These are phyloP conservation scores for Oeneis ivallda DNA, from an alignment of 2,888 invertebrate species.

Conservation along the genomic window DNA sequence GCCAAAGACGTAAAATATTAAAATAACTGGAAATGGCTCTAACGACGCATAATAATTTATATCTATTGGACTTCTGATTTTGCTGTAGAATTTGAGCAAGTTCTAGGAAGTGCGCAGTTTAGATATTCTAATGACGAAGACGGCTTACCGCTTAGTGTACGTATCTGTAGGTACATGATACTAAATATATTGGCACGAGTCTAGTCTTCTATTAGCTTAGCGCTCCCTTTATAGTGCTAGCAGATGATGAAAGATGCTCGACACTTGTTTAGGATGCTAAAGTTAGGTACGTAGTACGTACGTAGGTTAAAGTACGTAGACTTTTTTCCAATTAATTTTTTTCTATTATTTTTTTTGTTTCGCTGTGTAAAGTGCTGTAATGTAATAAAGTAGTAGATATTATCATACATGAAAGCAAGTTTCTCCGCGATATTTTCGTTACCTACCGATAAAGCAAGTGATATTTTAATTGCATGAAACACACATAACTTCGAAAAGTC, in stretches of 20 bases:
- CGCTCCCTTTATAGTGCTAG: conserved; percentile 28
- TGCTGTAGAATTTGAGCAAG: conserved; percentile 42
- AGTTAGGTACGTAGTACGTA: neutral
- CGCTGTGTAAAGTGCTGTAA: too few species aligned
- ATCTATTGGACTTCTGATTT: conserved; percentile 14
- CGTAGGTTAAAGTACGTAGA: neutral
- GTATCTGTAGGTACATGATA: conserved; percentile 45
- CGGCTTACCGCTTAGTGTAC: too few species aligned
- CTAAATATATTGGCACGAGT: conserved; percentile 66
- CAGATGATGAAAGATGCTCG: neutral
- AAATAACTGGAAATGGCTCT: conserved; percentile 54
- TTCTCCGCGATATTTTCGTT: too few species aligned
- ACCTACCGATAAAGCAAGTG: too few species aligned
- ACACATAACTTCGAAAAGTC: too few species aligned
- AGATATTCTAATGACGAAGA: conserved; percentile 39
- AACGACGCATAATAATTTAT: conserved; percentile 35
- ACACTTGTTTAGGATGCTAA: neutral
- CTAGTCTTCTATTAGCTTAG: conserved; percentile 54
- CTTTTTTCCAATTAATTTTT: too few species aligned
- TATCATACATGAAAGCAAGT: too few species aligned
- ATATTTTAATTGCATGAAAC: too few species aligned
- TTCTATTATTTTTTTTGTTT: too few species aligned
- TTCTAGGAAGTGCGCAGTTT: conserved; percentile 69
- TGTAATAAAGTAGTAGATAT: too few species aligned
- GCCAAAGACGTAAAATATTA: conserved; percentile 71